A percentile compares a stretch with the other conserved stretches of the same genome.
Evolutionary conservation across 2,888 invertebrate species (phyloP).

Genomic region (Apotomis betuletana): DNA sequence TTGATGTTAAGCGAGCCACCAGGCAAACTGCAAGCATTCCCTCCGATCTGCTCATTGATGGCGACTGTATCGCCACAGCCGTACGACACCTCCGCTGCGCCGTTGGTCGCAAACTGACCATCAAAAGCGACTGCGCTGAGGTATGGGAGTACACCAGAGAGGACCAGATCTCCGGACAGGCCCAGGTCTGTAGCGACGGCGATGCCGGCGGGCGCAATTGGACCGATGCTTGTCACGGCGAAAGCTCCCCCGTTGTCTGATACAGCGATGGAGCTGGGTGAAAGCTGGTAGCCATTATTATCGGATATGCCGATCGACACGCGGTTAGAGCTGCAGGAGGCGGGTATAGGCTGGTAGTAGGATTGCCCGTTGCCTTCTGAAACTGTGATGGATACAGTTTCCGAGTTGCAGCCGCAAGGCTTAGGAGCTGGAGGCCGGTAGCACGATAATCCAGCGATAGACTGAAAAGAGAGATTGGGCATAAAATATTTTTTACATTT

Average conservation of each 20-base stretch:
- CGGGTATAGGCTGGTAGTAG: too few species aligned
- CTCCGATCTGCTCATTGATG: slow-evolving; percentile 36
- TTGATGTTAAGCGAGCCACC: not conserved
- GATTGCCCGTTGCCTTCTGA: too few species aligned
- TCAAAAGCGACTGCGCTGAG: slow-evolving; percentile 32
- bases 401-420: not conserved
- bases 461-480: not conserved
- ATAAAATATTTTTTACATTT: not conserved
- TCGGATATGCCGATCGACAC: slow-evolving; percentile 12
- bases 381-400: too few species aligned
- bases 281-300: not conserved
- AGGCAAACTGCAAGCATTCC: not conserved
- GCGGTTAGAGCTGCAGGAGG: not conserved
- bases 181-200: slow-evolving; percentile 55
- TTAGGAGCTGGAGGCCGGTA: not conserved
- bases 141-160: slow-evolving; percentile 47
- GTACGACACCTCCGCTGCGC: slow-evolving; percentile 23
- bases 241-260: slow-evolving; percentile 12
- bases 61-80: slow-evolving; percentile 27
- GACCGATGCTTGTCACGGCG: slow-evolving; percentile 51
- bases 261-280: not conserved
- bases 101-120: slow-evolving; percentile 24
- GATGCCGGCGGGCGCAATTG: slow-evolving; percentile 54
- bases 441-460: not conserved
- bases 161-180: slow-evolving; percentile 54